These are phyloP conservation scores for Lamellibrachia satsuma DNA, from an alignment of 2,888 invertebrate species.

Conservation along the genomic window DNA sequence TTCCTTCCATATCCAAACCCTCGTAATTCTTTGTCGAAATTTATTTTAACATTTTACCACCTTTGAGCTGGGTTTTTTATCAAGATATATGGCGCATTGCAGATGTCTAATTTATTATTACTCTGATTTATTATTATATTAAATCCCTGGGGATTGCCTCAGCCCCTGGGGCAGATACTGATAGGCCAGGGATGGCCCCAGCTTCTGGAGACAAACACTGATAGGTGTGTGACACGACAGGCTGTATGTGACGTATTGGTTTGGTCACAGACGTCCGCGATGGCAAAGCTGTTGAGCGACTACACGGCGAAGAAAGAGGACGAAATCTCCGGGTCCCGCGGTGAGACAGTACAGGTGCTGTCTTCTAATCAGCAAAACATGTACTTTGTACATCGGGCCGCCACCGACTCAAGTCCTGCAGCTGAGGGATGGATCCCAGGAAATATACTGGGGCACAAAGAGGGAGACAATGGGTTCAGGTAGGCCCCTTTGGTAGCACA, in stretches of 20 bases:
- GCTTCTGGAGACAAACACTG: conserved; percentile 24
- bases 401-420: conserved; percentile 57
- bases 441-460: conserved; percentile 48
- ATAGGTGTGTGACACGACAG: neutral
- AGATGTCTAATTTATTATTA: too few relatives aligned
- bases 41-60: neutral
- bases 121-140: neutral
- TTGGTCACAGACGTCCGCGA: conserved; percentile 10
- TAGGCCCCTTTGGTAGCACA: conserved; percentile 33
- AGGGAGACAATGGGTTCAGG: conserved; percentile 41
- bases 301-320: conserved; percentile 66
- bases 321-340: conserved; percentile 64
- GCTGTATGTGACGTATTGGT: neutral
- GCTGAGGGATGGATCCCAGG: conserved; percentile 66
- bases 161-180: conserved; percentile 21
- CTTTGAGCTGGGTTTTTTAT: too few relatives aligned
- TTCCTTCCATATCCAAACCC: neutral
- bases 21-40: neutral
- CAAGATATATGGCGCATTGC: too few relatives aligned
- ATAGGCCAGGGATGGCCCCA: conserved; percentile 8
- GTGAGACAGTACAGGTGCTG: conserved; percentile 65
- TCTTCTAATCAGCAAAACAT: conserved; percentile 61
- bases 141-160: neutral
- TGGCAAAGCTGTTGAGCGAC: conserved; percentile 50
- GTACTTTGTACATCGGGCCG: conserved; percentile 61